Conservation (phyloP, 2,797 vertebrate species). For the Sylvilagus floridanus region DNA sequence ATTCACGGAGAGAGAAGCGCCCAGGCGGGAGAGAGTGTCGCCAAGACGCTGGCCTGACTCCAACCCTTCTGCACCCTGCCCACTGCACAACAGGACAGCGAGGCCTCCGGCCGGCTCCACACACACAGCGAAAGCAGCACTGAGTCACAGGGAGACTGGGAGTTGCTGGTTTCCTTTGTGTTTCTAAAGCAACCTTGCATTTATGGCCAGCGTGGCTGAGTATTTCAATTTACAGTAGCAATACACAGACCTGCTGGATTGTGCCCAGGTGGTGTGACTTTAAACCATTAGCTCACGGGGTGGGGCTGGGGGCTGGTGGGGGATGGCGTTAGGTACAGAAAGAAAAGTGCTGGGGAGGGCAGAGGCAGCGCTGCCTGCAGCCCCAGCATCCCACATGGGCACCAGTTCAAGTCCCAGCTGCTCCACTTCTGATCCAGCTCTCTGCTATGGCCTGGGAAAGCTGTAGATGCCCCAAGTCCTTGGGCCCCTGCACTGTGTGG, state of each 20-base stretch:
- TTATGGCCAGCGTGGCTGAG: background rate
- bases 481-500: no score
- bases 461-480: no score
- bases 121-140: rapidly evolving
- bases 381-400: no score
- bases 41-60: rapidly evolving
- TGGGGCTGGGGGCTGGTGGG: no score
- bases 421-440: no score
- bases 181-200: constrained; percentile 40
- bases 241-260: background rate
- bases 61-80: rapidly evolving
- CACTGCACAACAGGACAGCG: no score
- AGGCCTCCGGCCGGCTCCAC: background rate
- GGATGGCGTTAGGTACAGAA: no score
- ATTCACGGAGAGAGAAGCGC: background rate
- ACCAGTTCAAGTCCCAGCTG: no score
- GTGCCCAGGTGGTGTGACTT: background rate
- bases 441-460: no score
- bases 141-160: background rate
- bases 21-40: background rate
- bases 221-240: background rate
- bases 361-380: no score
- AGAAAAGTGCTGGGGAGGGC: no score
- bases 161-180: background rate
- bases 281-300: background rate